Percentiles rank a stretch among this genome's conserved stretches.
These are phyloP conservation scores for Poeciliopsis prolifica DNA, from an alignment of 2,113 vertebrate species.

Conservation along the genomic window DNA sequence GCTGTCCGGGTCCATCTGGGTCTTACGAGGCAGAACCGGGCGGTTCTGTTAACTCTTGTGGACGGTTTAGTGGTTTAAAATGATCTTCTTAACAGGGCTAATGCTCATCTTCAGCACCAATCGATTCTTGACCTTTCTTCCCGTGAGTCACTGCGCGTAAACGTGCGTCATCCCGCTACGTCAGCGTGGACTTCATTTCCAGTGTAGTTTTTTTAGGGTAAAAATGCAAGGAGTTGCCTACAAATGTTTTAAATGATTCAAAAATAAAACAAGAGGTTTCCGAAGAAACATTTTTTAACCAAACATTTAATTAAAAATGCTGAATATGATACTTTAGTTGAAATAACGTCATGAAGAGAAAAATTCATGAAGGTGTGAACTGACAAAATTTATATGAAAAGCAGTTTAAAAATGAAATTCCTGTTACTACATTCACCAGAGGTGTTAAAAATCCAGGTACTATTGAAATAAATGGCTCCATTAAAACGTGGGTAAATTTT, in stretches of 20 bases:
- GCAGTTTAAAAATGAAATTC: too few relatives aligned
- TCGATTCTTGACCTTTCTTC: constrained; percentile 68
- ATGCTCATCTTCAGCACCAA: constrained; percentile 17
- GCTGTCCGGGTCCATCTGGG: background rate
- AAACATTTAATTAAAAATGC: too few relatives aligned
- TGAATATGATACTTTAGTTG: too few relatives aligned
- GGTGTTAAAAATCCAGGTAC: too few relatives aligned
- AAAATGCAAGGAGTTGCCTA: background rate
- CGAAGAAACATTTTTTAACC: too few relatives aligned
- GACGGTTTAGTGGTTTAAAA: background rate
- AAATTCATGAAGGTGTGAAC: too few relatives aligned
- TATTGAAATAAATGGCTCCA: too few relatives aligned
- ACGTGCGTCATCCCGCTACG: constrained; percentile 50
- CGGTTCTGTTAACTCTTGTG: background rate
- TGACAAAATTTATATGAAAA: too few relatives aligned
- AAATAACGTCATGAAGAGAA: too few relatives aligned
- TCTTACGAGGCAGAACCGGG: fast-evolving
- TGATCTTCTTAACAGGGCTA: background rate
- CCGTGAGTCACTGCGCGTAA: constrained; percentile 70
- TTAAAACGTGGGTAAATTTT: too few relatives aligned
- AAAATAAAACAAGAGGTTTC: too few relatives aligned
- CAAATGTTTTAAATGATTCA: background rate
- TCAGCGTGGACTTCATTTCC: background rate
- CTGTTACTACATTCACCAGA: too few relatives aligned
- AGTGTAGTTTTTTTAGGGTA: background rate